Percentiles rank a stretch among this genome's conserved stretches.
Conservation (phyloP, 92 coral and sea anemone genomes). For the Phymanthus crucifer region DNA sequence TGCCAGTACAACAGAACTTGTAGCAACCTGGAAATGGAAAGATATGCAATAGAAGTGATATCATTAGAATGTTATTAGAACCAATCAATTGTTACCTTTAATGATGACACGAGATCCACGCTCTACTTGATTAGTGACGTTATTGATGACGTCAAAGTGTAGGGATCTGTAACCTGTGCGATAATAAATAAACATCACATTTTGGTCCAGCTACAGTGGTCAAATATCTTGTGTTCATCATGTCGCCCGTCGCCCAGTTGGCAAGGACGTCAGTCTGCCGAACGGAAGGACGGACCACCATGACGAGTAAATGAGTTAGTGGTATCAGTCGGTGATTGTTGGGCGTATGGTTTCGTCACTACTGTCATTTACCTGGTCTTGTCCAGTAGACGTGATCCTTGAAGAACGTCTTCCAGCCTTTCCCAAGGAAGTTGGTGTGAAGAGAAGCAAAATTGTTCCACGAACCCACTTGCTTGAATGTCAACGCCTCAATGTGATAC, state of each 20-base stretch:
- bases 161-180: conserved; percentile 18
- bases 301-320: too few species aligned
- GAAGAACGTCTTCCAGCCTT: not conserved
- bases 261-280: too few species aligned
- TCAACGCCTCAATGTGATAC: not conserved
- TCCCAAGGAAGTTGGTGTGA: not conserved
- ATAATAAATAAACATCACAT: not conserved
- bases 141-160: conserved; percentile 1
- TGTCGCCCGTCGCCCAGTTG: too few species aligned
- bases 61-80: too few species aligned
- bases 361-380: conserved; percentile 24
- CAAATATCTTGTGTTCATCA: too few species aligned
- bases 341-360: too few species aligned
- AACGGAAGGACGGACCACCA: too few species aligned
- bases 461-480: not conserved
- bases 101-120: conserved; percentile 18
- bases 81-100: conserved; percentile 5
- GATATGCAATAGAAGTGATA: not conserved
- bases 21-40: not conserved
- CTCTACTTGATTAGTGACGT: not conserved
- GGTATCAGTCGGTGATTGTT: too few species aligned
- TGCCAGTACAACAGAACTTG: conserved; percentile 9
- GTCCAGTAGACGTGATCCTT: conserved; percentile 23
- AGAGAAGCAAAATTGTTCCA: not conserved
- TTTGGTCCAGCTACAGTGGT: too few species aligned